These are phyloP conservation scores for Sipha maydis DNA, from an alignment of 2,888 invertebrate genomes.

Conservation along the genomic window DNA sequence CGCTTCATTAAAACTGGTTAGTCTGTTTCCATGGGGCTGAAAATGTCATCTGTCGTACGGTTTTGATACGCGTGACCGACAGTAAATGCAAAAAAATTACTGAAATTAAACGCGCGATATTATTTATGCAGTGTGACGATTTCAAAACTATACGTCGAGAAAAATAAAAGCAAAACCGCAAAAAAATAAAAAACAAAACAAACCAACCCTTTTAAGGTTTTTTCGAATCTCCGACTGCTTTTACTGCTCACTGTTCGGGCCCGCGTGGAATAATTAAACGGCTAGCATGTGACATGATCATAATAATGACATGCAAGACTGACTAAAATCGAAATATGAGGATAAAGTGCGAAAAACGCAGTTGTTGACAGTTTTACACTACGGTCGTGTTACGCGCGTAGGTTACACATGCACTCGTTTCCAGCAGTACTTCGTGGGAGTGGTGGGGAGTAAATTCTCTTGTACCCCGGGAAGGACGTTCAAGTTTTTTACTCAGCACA, in stretches of 20 bases:
- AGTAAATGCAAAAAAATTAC: background rate
- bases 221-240: background rate
- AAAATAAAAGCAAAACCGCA: background rate
- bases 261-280: background rate
- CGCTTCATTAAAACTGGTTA: constrained; percentile 33
- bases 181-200: background rate
- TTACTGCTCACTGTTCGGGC: background rate
- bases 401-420: background rate
- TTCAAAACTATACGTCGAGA: background rate
- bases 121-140: background rate
- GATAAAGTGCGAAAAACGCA: constrained; percentile 16
- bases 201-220: background rate
- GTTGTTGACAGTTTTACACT: constrained; percentile 30
- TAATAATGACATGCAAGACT: background rate
- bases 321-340: background rate
- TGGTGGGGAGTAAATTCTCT: background rate
- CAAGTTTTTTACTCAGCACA: constrained; percentile 45
- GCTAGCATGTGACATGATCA: background rate
- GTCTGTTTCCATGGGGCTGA: constrained; percentile 19
- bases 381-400: background rate
- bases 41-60: constrained; percentile 37
- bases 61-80: background rate
- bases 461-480: background rate
- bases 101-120: background rate
- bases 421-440: too few species aligned